A percentile compares a stretch with the other conserved stretches of the same genome.
Conservation (phyloP, 2,113 vertebrate genomes). For the Callocephalon fimbriatum region DNA sequence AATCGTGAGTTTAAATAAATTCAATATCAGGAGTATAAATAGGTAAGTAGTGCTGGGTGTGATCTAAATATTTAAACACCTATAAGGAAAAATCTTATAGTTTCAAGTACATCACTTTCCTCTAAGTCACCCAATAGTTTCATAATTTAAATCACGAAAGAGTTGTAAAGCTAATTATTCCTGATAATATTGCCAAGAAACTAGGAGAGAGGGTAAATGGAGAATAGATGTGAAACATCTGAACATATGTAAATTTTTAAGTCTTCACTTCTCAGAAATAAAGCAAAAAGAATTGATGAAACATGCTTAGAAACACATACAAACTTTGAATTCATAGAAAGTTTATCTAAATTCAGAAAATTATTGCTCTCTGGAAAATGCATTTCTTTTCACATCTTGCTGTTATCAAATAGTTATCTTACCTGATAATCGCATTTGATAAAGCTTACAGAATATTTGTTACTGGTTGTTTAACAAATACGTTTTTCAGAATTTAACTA, state of each 20-base stretch:
- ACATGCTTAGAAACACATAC: neutral
- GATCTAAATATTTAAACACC: neutral
- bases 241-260: neutral
- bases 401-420: neutral
- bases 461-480: neutral
- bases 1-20: neutral
- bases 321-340: neutral
- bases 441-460: neutral
- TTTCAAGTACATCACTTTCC: neutral
- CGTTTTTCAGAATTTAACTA: neutral
- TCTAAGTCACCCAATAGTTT: neutral
- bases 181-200: neutral
- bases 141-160: neutral
- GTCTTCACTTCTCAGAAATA: neutral
- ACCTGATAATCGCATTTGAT: neutral
- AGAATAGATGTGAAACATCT: neutral
- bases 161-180: neutral
- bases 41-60: neutral
- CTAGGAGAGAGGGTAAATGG: neutral
- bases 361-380: neutral
- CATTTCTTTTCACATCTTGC: neutral
- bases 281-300: neutral
- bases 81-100: neutral
- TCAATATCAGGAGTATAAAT: neutral
- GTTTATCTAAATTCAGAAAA: neutral